Base-by-base conservation (phyloP, 2,113 vertebrate genomes). In the Morone saxatilis region DNA sequence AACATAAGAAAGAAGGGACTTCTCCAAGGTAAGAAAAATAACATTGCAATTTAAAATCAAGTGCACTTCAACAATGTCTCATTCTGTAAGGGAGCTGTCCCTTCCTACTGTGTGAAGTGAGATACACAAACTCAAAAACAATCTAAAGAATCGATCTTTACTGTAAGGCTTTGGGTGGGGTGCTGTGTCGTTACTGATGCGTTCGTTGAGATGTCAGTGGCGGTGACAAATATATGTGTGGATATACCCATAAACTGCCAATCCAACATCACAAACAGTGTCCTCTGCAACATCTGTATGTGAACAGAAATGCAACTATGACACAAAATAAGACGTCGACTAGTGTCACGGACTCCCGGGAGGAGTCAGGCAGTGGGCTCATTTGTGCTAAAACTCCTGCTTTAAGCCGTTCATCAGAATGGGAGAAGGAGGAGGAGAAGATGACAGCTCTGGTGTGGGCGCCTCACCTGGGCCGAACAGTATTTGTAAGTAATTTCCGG, bases 121-220 rank as follows among this genome's bases (percentile, higher is more conserved):
- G 68, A 84, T 60, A 91, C 86, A 88, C 90, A 69, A 93, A 91
- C 92, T 87, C 22, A 89, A 78, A 92, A 93, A 89, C 89, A 72
- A 82, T 77, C 85, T 6, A 69, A 88, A 87, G 68, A 88, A 68
- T 88, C 86, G 0, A 79, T 92, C 70, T 80, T 85, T 72, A 65
- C 91, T 91, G 91, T 95, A 95, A 96, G 95, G 95, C 94, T 95
- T 95, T 71, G 88, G 94, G 95, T 95, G 92, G 91, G 89, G 86
- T 91, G 91, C 83, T 77, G 83, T 88, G 89, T 91, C 47, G 78
- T 76, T 71, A 70, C 81, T 77, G 83, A 86, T 20, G 86, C 31
- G 78, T 72, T 63, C 36, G 22, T 51, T 45, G 61, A 70, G 67
- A 62, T 67, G 81, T 60, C 74, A 12, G 59, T 41, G 71, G 63